Percentiles rank a stretch among this genome's conserved stretches.
Conservation (phyloP, 1,140 invertebrate species). For the Lordiphosa clarofinis region DNA sequence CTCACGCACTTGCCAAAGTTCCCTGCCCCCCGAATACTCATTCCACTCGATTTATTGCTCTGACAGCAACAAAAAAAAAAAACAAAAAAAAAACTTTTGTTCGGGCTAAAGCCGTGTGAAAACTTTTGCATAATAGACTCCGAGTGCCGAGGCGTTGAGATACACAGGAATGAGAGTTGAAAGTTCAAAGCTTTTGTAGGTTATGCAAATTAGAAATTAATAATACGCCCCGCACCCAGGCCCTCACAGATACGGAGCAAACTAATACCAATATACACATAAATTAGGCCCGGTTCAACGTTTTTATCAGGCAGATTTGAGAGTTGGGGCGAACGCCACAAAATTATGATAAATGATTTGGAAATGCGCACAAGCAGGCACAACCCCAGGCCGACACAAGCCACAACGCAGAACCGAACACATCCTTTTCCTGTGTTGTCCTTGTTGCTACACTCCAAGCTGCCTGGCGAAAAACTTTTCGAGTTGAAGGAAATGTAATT, state of each 20-base stretch:
- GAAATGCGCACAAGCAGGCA: constrained; percentile 70
- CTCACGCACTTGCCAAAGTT: constrained; percentile 36
- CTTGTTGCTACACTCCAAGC: constrained; percentile 19
- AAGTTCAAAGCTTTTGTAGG: constrained; percentile 76
- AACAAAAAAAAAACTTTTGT: constrained; percentile 47
- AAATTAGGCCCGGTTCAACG: constrained; percentile 72
- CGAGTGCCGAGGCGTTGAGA: constrained; percentile 27
- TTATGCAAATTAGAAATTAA: constrained; percentile 78
- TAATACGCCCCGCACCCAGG: constrained; percentile 47
- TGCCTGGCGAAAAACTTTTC: constrained; percentile 60
- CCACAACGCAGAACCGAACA: constrained; percentile 72
- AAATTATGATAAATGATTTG: constrained; percentile 78
- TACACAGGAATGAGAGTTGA: constrained; percentile 46
- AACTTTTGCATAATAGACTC: constrained; percentile 71
- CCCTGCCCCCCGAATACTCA: constrained; percentile 24
- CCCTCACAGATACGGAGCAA: constrained; percentile 19
- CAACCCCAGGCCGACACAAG: constrained; percentile 30
- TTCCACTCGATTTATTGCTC: constrained; percentile 70
- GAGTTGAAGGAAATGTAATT: constrained; percentile 76
- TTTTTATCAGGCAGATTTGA: constrained; percentile 61
- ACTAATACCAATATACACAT: constrained; percentile 70
- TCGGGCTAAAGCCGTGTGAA: constrained; percentile 26
- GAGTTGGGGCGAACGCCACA: constrained; percentile 54
- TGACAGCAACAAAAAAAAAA: constrained; percentile 50
- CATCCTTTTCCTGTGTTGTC: constrained; percentile 68